Evolutionary conservation across 2,113 vertebrate species (phyloP), one percentile per base, ranked within the genome.

Genomic region (Fulmarus glacialis): DNA sequence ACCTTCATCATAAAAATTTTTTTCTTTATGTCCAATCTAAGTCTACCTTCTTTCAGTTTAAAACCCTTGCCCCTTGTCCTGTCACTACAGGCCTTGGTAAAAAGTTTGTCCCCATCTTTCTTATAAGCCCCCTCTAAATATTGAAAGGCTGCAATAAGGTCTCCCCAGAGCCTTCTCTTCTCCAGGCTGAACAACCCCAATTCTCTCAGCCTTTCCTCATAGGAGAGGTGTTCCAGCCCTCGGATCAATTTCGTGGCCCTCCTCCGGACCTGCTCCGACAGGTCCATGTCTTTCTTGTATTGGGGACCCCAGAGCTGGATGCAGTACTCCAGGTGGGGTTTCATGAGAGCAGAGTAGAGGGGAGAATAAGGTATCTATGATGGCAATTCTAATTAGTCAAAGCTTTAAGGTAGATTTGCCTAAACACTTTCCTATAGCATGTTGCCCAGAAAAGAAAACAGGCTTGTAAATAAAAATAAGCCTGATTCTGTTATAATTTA

Each of bases 1-100:
- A 36, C 56, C 27, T 26, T 83, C 1, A 1, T n/a, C 0, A 0
- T 59, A 32, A 82, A 26, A 11, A 9, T 8, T 9, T 34, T 78
- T 26, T 66, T 27, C 36, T 43, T 34, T 78, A 43, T 4, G 5
- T 27, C 34, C 30, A 34, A 15, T 45, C 11, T 36, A 59, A 79
- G 32, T 64, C n/a, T 80, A 9, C 12, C 8, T 9, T 50, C 26
- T 60, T 74, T 66, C n/a, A 40, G 34, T 56, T 85, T 63, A 62
- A 85, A 93, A 40, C 47, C 8, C 3, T 93, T 58, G 6, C 5
- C 11, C 8, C 6, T 80, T 80, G 15, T 55, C 10, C 4, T 83
- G 12, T 50, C 21, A 36, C 22, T 67, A 23, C 7, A 56, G 45
- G 40, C 32, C 6, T n/a, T 40, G 4, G 10, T 62, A 67, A 85